phyloP scores from a whole-genome alignment of 2,113 vertebrate genomes.

The Peromyscus leucopus region DNA sequence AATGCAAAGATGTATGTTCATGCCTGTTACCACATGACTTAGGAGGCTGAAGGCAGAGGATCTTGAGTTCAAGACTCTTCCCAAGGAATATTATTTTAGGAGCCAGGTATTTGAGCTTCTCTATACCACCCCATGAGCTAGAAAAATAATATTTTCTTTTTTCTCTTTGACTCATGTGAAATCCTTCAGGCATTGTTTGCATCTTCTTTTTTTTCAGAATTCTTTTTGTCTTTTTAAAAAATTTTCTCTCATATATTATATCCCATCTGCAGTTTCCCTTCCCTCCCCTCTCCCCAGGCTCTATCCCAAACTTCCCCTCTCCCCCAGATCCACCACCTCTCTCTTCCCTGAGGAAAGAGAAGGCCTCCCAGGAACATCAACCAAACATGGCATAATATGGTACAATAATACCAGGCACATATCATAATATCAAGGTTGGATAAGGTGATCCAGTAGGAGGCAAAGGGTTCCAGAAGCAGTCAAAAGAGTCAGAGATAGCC shows the following conservation, averaged over 20 bases:
- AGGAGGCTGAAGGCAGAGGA: not conserved
- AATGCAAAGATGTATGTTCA: too few relatives aligned
- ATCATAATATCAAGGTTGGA: not conserved
- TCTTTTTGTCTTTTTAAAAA: not conserved
- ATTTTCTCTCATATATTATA: not conserved
- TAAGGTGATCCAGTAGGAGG: not conserved
- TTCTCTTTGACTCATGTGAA: conserved; percentile 63
- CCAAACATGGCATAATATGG: not conserved
- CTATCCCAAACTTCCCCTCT: not conserved
- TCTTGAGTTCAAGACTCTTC: not conserved
- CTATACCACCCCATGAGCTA: not conserved
- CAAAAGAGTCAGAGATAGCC: not conserved
- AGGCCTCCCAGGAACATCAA: not conserved
- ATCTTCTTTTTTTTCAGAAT: conserved; percentile 16
- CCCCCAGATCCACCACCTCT: not conserved
- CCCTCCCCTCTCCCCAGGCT: not conserved
- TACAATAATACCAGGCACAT: too few relatives aligned
- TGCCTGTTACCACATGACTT: not conserved
- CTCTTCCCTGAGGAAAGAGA: not conserved
- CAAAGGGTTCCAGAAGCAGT: not conserved
- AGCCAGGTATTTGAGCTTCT: conserved; percentile 32
- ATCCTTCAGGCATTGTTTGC: conserved; percentile 65
- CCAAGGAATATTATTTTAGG: not conserved
- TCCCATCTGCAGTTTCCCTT: not conserved
- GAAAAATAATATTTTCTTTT: conserved; percentile 53